Conservation (phyloP, 1,140 invertebrate genomes). For the Drosophila sechellia region DNA sequence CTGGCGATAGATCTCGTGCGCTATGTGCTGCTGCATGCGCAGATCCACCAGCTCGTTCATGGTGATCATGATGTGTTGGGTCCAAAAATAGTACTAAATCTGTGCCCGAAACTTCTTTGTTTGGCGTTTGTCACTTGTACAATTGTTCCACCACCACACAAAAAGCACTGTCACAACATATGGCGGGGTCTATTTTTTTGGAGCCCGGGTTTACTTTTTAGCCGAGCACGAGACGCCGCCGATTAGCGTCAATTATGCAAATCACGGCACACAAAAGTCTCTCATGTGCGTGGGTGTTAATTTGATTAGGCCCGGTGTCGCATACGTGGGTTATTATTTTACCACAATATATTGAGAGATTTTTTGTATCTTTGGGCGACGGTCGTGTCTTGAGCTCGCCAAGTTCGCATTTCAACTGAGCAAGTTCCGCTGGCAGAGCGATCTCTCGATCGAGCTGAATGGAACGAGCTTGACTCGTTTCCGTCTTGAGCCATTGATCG, state of each 20-base stretch:
- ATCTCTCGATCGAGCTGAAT: slow-evolving; percentile 45
- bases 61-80: slow-evolving; percentile 60
- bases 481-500: slow-evolving; percentile 67
- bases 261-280: slow-evolving; percentile 56
- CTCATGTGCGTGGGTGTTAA: slow-evolving; percentile 78
- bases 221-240: slow-evolving; percentile 58
- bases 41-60: slow-evolving; percentile 84
- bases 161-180: slow-evolving; percentile 33
- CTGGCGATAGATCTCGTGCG: slow-evolving; percentile 83
- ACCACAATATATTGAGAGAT: not conserved
- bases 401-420: slow-evolving; percentile 80
- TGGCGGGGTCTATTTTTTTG: slow-evolving; percentile 24
- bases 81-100: slow-evolving; percentile 2
- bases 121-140: slow-evolving; percentile 64
- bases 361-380: slow-evolving; percentile 43
- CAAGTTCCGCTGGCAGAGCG: slow-evolving; percentile 61
- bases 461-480: slow-evolving; percentile 76
- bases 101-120: not conserved
- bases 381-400: slow-evolving; percentile 69
- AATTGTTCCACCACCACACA: slow-evolving; percentile 52
- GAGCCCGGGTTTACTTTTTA: slow-evolving; percentile 31
- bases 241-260: slow-evolving; percentile 80
- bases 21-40: slow-evolving; percentile 83
- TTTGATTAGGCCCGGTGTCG: slow-evolving; percentile 68
- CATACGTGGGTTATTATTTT: slow-evolving; percentile 29